A percentile compares a stretch with the other conserved stretches of the same genome.
Evolutionary conservation across 2,888 invertebrate species (phyloP).

Genomic region (Acleris cristana): DNA sequence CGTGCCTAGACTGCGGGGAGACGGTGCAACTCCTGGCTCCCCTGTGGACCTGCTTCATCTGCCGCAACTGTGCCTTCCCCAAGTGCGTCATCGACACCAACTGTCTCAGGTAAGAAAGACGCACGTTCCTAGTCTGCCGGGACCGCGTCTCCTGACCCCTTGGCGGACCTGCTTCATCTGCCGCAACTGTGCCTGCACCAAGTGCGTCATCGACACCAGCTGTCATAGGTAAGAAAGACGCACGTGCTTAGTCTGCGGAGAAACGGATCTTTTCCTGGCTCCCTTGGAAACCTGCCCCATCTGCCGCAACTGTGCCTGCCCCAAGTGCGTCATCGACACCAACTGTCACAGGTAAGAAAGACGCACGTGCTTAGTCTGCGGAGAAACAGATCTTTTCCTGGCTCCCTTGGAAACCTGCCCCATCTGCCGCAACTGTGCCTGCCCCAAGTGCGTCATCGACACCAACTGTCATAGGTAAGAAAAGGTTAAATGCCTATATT

Average conservation of each 20-base stretch:
- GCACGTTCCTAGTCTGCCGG: slow-evolving; percentile 87
- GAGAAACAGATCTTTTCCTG: slow-evolving; percentile 79
- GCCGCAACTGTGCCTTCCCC: slow-evolving; percentile 91
- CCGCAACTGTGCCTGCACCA: slow-evolving; percentile 91
- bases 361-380: slow-evolving; percentile 87
- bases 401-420: slow-evolving; percentile 90
- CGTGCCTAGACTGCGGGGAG: slow-evolving; percentile 87
- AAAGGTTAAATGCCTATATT: no score
- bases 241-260: slow-evolving; percentile 87
- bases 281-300: slow-evolving; percentile 90
- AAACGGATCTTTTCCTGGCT: slow-evolving; percentile 80
- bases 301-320: slow-evolving; percentile 91
- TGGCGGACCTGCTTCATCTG: slow-evolving; percentile 92
- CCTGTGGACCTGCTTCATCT: slow-evolving; percentile 90
- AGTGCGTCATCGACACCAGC: slow-evolving; percentile 92
- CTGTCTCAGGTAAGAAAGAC: slow-evolving; percentile 47
- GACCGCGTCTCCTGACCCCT: slow-evolving; percentile 82
- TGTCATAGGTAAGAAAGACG: slow-evolving; percentile 60
- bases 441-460: slow-evolving; percentile 95
- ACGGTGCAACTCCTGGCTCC: slow-evolving; percentile 84
- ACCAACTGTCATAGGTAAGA: slow-evolving; percentile 59
- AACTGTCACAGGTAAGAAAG: slow-evolving; percentile 69
- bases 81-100: slow-evolving; percentile 93
- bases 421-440: slow-evolving; percentile 91
- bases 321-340: slow-evolving; percentile 93